Base-by-base conservation (phyloP, 2,888 invertebrate genomes). In the Agrochola lychnidis region DNA sequence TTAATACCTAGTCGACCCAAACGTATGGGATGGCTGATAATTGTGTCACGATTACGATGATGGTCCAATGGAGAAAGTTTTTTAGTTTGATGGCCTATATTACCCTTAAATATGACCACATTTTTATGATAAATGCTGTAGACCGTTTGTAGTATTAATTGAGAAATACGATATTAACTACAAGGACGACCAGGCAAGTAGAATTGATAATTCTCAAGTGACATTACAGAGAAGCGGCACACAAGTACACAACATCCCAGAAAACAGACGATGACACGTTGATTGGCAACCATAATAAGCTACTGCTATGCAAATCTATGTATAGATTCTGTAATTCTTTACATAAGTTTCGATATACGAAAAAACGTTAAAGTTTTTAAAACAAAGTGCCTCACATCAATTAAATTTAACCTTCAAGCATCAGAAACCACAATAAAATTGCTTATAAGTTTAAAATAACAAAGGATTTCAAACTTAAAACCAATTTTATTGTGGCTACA, bases 361-460 rank as follows among this genome's bases (percentile, higher is more conserved):
- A 59, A 30, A 30, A 59, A 16, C 9, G 16, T 30, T 19, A 22
- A 16, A 57, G 9, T 4, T 25, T 61, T 36, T 62, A 12, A 19
- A 62, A 62, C 6, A 36, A 36, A 22, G 22, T 36, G 36, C 22
- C 6, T 22, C 2, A 30, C 4, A 64, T 64, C 16, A 42, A 42
- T 42, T 64, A 16, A 10, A n/a, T 25, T 4, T 1, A n/a, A 76
- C 40, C 48, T 51, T 12, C 9, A 66, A n/a, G 36, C 45, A 25
- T 22, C 36, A 57, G 36, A 59, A 59, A n/a, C 45, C 40, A 40
- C 40, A 64, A 59, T 19, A 36, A 73, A 77, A 73, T 73, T 30
- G 51, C 45, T 61, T 40, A 56, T 51, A 76, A 56, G 14, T 76
- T 69, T 66, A 78, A 81, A 79, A 77, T 81, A 51, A 19, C 51